Evolutionary conservation across 2,113 vertebrate species (phyloP).

Genomic region (Pelecanus crispus): DNA sequence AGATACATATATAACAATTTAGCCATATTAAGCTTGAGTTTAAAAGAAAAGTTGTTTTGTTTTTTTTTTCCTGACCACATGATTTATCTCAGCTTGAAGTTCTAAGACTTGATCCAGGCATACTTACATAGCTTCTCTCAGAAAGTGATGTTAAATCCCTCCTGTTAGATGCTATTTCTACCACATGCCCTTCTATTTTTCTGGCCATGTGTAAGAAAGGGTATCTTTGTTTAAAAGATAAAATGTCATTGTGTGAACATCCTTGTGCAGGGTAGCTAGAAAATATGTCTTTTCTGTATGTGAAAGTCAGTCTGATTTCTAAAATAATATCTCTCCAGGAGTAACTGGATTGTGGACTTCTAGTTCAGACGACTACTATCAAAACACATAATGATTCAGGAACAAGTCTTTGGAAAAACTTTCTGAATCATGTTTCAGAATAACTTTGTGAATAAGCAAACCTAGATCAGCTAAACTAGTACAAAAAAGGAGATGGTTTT

Average conservation of each 20-base stretch:
- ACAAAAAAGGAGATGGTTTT: neutral
- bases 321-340: neutral
- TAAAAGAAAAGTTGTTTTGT: neutral
- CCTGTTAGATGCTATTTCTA: neutral
- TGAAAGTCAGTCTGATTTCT: neutral
- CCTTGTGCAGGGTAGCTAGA: neutral
- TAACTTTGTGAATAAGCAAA: neutral
- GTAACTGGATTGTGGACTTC: neutral
- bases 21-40: neutral
- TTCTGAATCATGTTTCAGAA: neutral
- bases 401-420: neutral
- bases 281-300: neutral
- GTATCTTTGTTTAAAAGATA: neutral
- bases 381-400: neutral
- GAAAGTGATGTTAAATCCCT: neutral
- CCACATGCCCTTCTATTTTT: neutral
- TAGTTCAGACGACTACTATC: neutral
- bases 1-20: neutral
- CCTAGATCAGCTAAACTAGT: neutral
- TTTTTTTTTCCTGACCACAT: neutral
- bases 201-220: neutral
- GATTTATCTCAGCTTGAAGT: neutral
- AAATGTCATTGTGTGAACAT: neutral
- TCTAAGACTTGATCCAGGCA: neutral
- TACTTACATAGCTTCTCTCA: neutral